Conservation (phyloP, 1,140 invertebrate genomes). For the Listronotus bonariensis region DNA sequence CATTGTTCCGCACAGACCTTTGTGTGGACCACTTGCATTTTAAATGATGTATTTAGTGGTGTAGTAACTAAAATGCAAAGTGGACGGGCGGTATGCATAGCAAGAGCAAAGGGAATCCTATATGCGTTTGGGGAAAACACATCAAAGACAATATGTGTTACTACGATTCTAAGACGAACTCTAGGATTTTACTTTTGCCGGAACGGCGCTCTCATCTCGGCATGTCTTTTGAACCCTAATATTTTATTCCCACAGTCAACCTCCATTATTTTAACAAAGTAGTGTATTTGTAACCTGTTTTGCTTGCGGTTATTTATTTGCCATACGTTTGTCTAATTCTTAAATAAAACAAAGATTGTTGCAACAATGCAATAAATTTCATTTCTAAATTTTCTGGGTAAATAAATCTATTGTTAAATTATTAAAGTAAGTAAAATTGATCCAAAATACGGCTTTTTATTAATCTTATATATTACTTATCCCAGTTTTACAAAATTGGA, state of each 20-base stretch:
- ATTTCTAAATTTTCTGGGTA: too few relatives aligned
- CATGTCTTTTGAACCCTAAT: constrained; percentile 19
- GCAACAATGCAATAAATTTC: too few relatives aligned
- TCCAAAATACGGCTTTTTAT: too few relatives aligned
- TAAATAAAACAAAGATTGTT: too few relatives aligned
- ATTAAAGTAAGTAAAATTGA: constrained; percentile 12
- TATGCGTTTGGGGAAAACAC: constrained; percentile 36
- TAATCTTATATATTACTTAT: too few relatives aligned
- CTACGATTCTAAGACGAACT: constrained; percentile 33
- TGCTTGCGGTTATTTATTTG: too few relatives aligned
- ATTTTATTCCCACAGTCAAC: constrained; percentile 27
- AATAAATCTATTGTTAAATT: too few relatives aligned
- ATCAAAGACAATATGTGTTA: constrained; percentile 39
- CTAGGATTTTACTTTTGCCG: constrained; percentile 34
- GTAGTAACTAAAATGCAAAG: constrained; percentile 34
- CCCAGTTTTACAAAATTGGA: too few relatives aligned
- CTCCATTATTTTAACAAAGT: constrained; percentile 27
- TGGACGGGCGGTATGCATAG: constrained; percentile 33
- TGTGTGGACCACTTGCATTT: constrained; percentile 25
- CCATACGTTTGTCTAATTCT: too few relatives aligned
- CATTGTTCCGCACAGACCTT: constrained; percentile 1
- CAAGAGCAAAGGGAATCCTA: constrained; percentile 35
- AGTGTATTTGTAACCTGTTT: constrained; percentile 1
- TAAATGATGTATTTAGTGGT: constrained; percentile 34
- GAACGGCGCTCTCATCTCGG: constrained; percentile 3